Base-by-base conservation (phyloP, 1,140 invertebrate species). In the Euura lappo region DNA sequence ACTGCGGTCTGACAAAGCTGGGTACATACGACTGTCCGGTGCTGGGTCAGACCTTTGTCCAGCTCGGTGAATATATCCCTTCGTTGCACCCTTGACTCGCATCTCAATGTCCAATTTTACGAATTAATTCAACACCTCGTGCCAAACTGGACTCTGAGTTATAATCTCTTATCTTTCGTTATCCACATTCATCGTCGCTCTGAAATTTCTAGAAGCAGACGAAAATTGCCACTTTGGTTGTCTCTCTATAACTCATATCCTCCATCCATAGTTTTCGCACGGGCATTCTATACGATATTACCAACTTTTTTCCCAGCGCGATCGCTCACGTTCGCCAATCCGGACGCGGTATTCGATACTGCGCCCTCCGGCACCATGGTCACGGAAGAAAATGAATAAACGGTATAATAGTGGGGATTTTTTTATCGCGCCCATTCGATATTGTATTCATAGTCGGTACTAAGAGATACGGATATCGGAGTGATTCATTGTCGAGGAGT, bases 1-100 rank as follows among this genome's bases (percentile, higher is more conserved):
- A 87, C 85, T 87, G 85, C 77, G 85, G 85, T 87, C 76, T 76
- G 69, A 75, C 81, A 85, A 87, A 87, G 84, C 85, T 87, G 84
- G 82, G 84, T 87, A 87, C 85, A 87, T 87, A 80, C 79, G 82
- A 83, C 82, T 60, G 51, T 60, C 51, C 51, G 51, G 51, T 60
- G 51, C 51, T 60, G 51, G 51, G 51, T 60, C 51, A 1, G 6
- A 60, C 51, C 51, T 60, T 60, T 60, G 51, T 60, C 51, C 13
- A 60, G 51, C 51, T 60, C 8, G 3, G 51, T 60, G 51, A 60
- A 60, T 60, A 60, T 60, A 60, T 60, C 51, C 51, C 51, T 60
- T 60, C 51, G 8, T 60, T 60, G 3, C 51, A 60, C 0, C 51
- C 51, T 60, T 60, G 51, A 60, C 13, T 60, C 6, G 51, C 51